phyloP scores from a whole-genome alignment of 2,113 vertebrate genomes.

The Cacatua alba region DNA sequence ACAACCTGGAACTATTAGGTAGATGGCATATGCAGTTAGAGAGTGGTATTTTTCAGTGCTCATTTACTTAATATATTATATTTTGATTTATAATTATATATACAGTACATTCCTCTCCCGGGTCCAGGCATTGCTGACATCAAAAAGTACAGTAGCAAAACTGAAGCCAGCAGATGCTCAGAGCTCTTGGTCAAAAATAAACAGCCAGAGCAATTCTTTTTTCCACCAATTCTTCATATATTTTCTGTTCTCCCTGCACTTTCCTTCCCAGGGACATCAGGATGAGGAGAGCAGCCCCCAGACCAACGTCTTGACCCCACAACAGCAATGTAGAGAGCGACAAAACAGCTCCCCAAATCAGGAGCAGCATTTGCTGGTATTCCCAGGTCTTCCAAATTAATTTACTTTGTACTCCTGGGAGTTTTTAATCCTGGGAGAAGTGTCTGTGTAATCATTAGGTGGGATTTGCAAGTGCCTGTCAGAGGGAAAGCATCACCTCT shows the following conservation, averaged over 20 bases:
- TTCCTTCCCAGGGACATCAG: neutral
- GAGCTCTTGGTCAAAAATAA: conserved; percentile 23
- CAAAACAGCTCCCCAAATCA: neutral
- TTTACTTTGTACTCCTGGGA: neutral
- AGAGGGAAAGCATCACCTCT: neutral
- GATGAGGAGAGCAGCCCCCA: neutral
- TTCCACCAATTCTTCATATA: neutral
- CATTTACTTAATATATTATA: conserved; percentile 51
- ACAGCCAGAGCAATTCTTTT: neutral
- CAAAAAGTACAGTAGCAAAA: conserved; percentile 44
- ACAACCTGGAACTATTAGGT: conserved; percentile 47
- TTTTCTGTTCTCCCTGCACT: neutral
- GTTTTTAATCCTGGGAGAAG: neutral
- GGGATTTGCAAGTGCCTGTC: neutral
- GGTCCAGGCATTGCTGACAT: conserved; percentile 43
- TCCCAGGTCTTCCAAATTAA: neutral
- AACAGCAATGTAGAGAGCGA: neutral
- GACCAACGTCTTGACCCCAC: neutral
- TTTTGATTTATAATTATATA: conserved; percentile 71
- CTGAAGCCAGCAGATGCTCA: conserved; percentile 15
- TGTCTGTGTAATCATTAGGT: neutral
- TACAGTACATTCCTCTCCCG: neutral
- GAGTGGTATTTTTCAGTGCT: conserved; percentile 44
- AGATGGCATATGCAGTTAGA: conserved; percentile 25
- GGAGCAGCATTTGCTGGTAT: neutral